Conservation (phyloP, 2,797 vertebrate genomes). For the Dendrocincla tyrannina region DNA sequence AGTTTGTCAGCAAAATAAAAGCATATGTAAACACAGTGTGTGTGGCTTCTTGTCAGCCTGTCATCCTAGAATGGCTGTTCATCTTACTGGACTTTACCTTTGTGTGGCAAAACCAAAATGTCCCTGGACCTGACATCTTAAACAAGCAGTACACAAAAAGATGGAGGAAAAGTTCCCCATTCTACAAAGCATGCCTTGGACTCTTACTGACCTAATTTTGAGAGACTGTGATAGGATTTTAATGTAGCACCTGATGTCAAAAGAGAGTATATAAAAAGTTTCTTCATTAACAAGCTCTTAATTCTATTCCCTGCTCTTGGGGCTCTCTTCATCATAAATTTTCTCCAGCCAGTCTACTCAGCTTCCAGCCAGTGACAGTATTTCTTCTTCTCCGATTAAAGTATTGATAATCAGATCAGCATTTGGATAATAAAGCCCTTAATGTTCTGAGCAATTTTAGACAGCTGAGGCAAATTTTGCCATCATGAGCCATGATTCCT, state of each 20-base stretch:
- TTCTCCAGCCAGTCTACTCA: neutral
- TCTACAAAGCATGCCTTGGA: neutral
- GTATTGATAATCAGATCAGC: conserved; percentile 53
- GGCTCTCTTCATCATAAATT: neutral
- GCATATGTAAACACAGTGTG: neutral
- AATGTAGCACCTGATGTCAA: neutral
- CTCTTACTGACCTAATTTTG: neutral
- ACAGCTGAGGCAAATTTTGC: conserved; percentile 36
- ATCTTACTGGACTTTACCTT: neutral
- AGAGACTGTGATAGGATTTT: neutral
- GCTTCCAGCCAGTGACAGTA: neutral
- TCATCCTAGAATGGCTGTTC: neutral
- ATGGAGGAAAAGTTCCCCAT: neutral
- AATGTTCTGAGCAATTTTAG: conserved; percentile 35
- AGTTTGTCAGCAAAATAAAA: conserved; percentile 26
- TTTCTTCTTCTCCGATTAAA: neutral
- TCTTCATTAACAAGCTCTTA: conserved; percentile 7
- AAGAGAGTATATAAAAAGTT: neutral
- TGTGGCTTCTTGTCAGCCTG: neutral
- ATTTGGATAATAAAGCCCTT: conserved; percentile 32
- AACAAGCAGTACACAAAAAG: neutral
- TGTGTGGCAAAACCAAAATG: neutral
- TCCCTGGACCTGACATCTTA: neutral
- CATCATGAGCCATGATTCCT: neutral
- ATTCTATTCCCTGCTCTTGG: neutral